These are phyloP conservation scores for Heliconius hewitsoni DNA, from an alignment of 1,140 invertebrate species.

Conservation along the genomic window DNA sequence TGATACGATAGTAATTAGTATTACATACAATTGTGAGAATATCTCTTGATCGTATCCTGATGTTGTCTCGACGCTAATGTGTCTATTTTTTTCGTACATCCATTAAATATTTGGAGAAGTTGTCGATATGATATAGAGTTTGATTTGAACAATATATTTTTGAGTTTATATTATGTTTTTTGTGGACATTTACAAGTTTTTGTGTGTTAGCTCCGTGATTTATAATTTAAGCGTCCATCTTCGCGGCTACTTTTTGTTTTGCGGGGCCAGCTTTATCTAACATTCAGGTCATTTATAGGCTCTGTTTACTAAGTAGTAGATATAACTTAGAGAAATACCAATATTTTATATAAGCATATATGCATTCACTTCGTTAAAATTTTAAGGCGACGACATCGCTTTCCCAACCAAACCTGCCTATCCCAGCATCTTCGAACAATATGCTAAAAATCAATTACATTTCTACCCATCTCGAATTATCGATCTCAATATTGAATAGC, in stretches of 20 bases:
- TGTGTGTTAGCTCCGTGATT: background rate
- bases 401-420: background rate
- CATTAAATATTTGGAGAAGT: slow-evolving; percentile 7
- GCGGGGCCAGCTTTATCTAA: no score
- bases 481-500: slow-evolving; percentile 34
- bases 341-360: background rate
- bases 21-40: slow-evolving; percentile 30
- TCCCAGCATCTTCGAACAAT: slow-evolving; percentile 14
- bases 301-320: no score
- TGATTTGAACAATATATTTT: background rate
- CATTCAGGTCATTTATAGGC: no score
- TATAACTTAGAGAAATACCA: background rate
- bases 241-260: background rate
- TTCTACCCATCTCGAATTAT: slow-evolving; percentile 23
- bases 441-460: slow-evolving; percentile 35
- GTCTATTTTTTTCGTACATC: background rate
- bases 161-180: background rate
- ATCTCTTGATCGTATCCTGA: background rate
- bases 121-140: slow-evolving; percentile 1
- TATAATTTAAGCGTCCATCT: background rate
- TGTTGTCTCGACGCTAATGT: slow-evolving; percentile 1
- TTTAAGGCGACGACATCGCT: background rate
- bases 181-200: background rate
- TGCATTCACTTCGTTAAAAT: background rate
- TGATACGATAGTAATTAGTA: slow-evolving; percentile 42